Base-by-base conservation (phyloP, 2,113 vertebrate genomes). In the Phasianus colchicus region DNA sequence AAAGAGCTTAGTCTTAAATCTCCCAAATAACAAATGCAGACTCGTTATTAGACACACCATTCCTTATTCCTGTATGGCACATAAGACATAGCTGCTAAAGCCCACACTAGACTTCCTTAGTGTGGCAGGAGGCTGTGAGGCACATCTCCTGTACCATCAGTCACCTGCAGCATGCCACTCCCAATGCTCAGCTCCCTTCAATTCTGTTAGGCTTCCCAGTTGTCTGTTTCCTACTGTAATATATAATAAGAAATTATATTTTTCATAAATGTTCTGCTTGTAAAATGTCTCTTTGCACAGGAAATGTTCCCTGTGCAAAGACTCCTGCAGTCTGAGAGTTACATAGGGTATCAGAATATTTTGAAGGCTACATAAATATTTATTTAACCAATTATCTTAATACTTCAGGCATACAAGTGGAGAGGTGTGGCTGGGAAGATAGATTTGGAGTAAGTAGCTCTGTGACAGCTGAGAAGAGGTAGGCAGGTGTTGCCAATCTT, bases 361-460 rank as follows among this genome's bases (percentile, higher is more conserved):
- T 40, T 75, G 20, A 86, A 25, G 29, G 38, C 40, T 89, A 20
- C 36, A n/a, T 40, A 92, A 91, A 73, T 24, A 38, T 69, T 88
- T 69, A 69, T 69, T 91, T 81, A 85, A 45, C 43, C 48, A 75
- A 34, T n/a, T 45, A 3, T 6, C 19, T 70, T 67, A 60, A 38
- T 43, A 43, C 29, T 75, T 61, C 74, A 61, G 66, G 36, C 36
- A 48, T 13, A 25, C 36, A 48, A 85, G 60, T 19, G 36, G 15
- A 91, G 57, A 82, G 61, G 52, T 67, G 45, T 78, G 64, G 15
- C 13, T 87, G 54, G 40, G 36, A 79, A 94, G 74, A 94, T 92
- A 94, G 95, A 96, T 91, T 75, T 91, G 84, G 73, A 96, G 48
- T 89, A 93, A 91, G 74, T n/a, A 87, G 71, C 48, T 89, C 63